A percentile compares a stretch with the other conserved stretches of the same genome.
These are phyloP conservation scores for Tetragnatha versicolor DNA, from an alignment of 1,140 invertebrate genomes.

Conservation along the genomic window DNA sequence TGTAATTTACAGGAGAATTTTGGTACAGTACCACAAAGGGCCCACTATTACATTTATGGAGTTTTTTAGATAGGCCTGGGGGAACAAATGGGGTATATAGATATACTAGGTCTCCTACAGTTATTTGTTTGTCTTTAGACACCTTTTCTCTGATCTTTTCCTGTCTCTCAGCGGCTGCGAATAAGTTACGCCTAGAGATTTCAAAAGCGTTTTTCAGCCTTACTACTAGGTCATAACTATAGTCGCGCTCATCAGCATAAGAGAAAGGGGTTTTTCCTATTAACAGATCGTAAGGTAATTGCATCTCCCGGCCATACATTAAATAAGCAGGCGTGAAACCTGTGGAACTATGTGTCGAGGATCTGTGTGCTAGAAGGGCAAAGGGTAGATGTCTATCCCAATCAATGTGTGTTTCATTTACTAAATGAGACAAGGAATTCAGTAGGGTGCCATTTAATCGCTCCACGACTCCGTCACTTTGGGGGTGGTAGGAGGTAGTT, in stretches of 20 bases:
- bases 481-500: constrained; percentile 45
- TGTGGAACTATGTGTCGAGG: neutral
- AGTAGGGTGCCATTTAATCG: neutral
- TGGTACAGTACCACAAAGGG: neutral
- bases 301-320: neutral
- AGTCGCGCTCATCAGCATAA: neutral
- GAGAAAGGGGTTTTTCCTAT: neutral
- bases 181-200: neutral
- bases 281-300: neutral
- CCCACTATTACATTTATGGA: neutral
- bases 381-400: neutral
- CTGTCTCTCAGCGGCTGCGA: neutral
- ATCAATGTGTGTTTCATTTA: neutral
- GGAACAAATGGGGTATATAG: neutral
- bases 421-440: neutral
- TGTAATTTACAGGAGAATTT: neutral
- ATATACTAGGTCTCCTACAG: neutral
- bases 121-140: neutral
- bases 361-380: neutral
- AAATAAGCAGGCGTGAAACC: neutral
- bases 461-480: constrained; percentile 41
- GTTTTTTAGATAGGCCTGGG: neutral
- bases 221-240: neutral
- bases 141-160: neutral
- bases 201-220: neutral